Base-by-base conservation (phyloP, 2,888 invertebrate species). In the Pheosia tremula region DNA sequence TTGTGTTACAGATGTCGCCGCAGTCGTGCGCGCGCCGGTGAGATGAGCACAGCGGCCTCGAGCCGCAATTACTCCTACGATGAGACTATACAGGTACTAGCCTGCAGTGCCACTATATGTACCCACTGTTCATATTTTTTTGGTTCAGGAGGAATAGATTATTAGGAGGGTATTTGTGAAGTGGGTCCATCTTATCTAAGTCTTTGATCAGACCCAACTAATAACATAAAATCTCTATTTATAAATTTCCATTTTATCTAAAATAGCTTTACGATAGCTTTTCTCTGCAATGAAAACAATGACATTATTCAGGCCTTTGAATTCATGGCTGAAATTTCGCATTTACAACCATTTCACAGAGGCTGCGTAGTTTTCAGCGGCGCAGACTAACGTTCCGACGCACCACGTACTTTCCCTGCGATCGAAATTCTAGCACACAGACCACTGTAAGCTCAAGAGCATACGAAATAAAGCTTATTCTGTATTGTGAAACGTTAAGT, bases 11-110 rank as follows among this genome's bases (percentile, higher is more conserved):
- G 91, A 89, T 88, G 89, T 79, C 85, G 88, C 86, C 84, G 87
- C 81, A 81, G 71, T 75, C 82, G 83, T 66, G 81, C 83, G 79
- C 84, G 87, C 84, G 79, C 84, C 82, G 84, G 83, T 88, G 91
- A 92, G 81, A 91, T 91, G 91, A 89, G 85, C 81, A 83, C 86
- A 71, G 87, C 84, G 84, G 86, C 84, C 57, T 72, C 85, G 52
- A 82, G 86, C 79, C 86, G 86, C 80, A 88, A 85, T 76, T 93
- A 91, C 80, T 89, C 92, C 62, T 92, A 89, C 74, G 92, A 93
- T 85, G 92, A 94, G 78, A 94, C 93, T 52, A 86, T 94, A 82
- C 92, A 91, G 87, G 93, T 92, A 77, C 10, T 13, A 37, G 8
- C 24, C 5, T 13, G n/a, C n/a, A n/a, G 5, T n/a, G 47, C 47